Conservation (phyloP, 2,113 vertebrate species). For the Hiodon alosoides region DNA sequence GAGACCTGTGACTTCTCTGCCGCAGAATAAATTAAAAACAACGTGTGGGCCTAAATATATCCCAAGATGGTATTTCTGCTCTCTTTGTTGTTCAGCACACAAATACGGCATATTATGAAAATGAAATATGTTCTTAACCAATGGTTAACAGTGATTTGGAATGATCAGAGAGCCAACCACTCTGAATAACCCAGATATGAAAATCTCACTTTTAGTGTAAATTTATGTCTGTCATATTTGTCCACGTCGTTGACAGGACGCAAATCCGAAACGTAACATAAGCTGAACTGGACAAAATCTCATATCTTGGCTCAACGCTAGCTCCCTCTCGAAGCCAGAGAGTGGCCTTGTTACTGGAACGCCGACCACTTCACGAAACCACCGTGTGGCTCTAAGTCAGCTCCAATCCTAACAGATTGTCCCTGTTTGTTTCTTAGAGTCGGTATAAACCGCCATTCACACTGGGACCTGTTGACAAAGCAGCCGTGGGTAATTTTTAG, state of each 20-base stretch:
- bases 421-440: conserved; percentile 48
- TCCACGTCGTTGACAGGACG: neutral
- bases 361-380: neutral
- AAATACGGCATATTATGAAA: neutral
- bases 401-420: neutral
- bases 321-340: neutral
- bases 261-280: no score
- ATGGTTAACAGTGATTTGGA: neutral
- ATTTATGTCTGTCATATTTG: neutral
- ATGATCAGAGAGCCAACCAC: neutral
- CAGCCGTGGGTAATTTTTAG: conserved; percentile 51
- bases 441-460: conserved; percentile 59
- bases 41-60: no score
- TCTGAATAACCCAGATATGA: no score
- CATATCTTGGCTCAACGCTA: no score
- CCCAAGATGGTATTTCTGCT: no score
- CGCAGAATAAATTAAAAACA: no score
- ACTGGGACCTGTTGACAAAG: conserved; percentile 59
- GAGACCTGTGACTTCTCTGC: no score
- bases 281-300: no score
- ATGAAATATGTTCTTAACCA: neutral
- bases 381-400: neutral
- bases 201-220: neutral
- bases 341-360: neutral
- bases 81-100: no score